Evolutionary conservation across 1,140 invertebrate genomes (phyloP).

Genomic region (Nylanderia fulva): DNA sequence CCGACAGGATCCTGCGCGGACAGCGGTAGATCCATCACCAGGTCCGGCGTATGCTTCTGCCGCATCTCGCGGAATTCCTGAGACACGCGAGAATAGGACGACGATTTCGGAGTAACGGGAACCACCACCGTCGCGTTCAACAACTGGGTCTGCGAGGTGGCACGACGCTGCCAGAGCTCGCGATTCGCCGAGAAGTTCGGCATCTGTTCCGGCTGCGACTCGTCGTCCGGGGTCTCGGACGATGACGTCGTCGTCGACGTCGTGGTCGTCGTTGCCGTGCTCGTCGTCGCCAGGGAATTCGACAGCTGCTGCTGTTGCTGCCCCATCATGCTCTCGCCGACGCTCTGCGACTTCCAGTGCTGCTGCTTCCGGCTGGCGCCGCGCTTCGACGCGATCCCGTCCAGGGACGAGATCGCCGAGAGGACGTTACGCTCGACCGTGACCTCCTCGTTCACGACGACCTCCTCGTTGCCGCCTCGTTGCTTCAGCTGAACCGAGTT

Average conservation of each 20-base stretch:
- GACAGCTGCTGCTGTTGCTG: constrained; percentile 63
- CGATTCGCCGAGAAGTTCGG: constrained; percentile 86
- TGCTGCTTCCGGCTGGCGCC: constrained; percentile 80
- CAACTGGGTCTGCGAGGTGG: constrained; percentile 86
- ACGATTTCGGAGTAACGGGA: constrained; percentile 69
- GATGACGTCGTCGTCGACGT: constrained; percentile 2
- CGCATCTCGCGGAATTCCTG: constrained; percentile 86
- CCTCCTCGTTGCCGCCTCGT: constrained; percentile 67
- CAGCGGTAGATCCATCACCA: constrained; percentile 95
- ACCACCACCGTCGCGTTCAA: constrained; percentile 65
- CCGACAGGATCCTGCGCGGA: constrained; percentile 85
- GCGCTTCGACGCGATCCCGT: constrained; percentile 74
- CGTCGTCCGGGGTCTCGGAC: constrained; percentile 4
- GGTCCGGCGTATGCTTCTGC: constrained; percentile 92
- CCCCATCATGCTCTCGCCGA: constrained; percentile 77
- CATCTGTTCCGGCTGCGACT: constrained; percentile 63
- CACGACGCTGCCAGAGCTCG: constrained; percentile 88
- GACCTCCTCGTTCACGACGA: background rate
- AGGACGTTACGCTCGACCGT: constrained; percentile 39
- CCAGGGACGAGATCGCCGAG: constrained; percentile 55
- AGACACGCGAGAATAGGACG: constrained; percentile 80
- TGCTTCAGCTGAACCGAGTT: constrained; percentile 44
- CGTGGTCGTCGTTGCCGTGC: constrained; percentile 14
- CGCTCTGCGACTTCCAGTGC: constrained; percentile 85
- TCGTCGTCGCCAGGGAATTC: constrained; percentile 48